Conservation (phyloP, 2,888 invertebrate species). For the Dynastes maya region DNA sequence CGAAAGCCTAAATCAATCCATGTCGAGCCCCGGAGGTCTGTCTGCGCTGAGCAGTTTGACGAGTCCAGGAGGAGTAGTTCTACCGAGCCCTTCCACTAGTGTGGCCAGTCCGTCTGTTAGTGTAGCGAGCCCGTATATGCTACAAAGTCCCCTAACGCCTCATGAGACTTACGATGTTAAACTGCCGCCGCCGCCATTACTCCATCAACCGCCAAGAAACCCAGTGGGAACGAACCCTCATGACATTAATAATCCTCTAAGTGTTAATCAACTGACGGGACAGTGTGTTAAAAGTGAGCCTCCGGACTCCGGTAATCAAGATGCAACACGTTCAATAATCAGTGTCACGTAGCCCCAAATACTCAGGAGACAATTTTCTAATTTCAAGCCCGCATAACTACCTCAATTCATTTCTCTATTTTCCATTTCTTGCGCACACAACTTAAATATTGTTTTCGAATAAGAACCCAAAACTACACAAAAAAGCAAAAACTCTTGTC, state of each 20-base stretch:
- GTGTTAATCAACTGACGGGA: constrained; percentile 91
- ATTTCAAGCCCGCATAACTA: constrained; percentile 35
- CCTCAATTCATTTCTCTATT: constrained; percentile 41
- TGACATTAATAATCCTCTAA: constrained; percentile 93
- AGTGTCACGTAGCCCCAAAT: constrained; percentile 66
- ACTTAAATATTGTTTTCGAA: constrained; percentile 5
- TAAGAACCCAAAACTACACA: constrained; percentile 15
- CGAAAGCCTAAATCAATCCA: constrained; percentile 77
- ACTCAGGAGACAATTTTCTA: constrained; percentile 48
- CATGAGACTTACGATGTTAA: constrained; percentile 68
- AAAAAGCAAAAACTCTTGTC: constrained; percentile 1
- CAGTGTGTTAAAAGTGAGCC: constrained; percentile 71
- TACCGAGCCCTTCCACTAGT: constrained; percentile 86
- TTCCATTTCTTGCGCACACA: constrained; percentile 27
- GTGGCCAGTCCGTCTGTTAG: constrained; percentile 78
- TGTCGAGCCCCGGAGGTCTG: constrained; percentile 77
- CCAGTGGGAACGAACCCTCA: constrained; percentile 94
- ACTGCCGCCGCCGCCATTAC: constrained; percentile 67
- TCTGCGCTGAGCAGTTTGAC: constrained; percentile 81
- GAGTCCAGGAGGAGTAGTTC: constrained; percentile 78
- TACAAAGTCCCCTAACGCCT: constrained; percentile 70
- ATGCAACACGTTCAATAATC: constrained; percentile 68
- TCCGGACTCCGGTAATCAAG: constrained; percentile 66
- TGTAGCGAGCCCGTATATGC: constrained; percentile 76
- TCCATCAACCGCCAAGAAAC: constrained; percentile 75